Base-by-base conservation (phyloP, 2,888 invertebrate genomes). In the Apantesis nais region DNA sequence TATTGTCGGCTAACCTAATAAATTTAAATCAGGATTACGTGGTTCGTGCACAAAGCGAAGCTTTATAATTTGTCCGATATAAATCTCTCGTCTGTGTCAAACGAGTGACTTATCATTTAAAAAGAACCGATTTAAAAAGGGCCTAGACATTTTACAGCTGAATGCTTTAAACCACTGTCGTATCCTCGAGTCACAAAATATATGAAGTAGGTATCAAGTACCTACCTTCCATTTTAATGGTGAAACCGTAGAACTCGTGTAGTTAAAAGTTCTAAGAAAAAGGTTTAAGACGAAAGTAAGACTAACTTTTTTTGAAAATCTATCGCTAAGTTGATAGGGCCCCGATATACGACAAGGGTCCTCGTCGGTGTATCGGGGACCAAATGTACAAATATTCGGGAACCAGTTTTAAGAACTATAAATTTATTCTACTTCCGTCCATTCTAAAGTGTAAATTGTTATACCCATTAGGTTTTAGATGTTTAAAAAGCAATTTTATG, bases 21-120 rank as follows among this genome's bases (percentile, higher is more conserved):
- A 94, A 95, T 95, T 94, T 91, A 86, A 90, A 92, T 90, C 90
- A 86, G 94, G 94, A 94, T 95, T 94, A 94, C 90, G 88, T 87
- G 89, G 90, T 88, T 87, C 89, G 88, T 85, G 89, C 90, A 91
- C 91, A 90, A 90, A 91, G 92, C 89, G 89, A 90, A 90, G 91
- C 92, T 91, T 92, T 93, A 93, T 92, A 93, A 94, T 93, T 92
- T 92, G 90, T 88, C 89, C 85, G 87, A 88, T 90, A 93, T 93
- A 93, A 93, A 93, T 92, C 92, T 91, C 85, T 85, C 81, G 87
- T 85, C 85, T 85, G 85, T 86, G 88, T 88, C 85, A 85, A 89
- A 89, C 83, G 88, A 86, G 81, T 83, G 84, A 86, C 84, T 88
- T 89, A 86, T 83, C 83, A 83, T 81, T 84, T 82, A 79, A 84